These are phyloP conservation scores for Eulithis prunata DNA, from an alignment of 2,888 invertebrate species.

Conservation along the genomic window DNA sequence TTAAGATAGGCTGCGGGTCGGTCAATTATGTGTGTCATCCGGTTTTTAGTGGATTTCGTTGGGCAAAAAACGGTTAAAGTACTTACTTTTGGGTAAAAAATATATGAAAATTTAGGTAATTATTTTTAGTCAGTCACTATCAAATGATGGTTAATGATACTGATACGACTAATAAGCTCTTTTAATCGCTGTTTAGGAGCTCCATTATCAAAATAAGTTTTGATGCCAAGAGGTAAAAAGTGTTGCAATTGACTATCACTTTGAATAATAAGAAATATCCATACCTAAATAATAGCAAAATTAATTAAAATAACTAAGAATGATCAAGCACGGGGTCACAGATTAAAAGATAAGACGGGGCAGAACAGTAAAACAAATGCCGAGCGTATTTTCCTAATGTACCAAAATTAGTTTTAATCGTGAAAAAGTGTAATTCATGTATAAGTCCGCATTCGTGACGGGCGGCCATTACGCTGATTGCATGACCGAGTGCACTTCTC, in stretches of 20 bases:
- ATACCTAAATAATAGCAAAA: too few relatives aligned
- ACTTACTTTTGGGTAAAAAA: background rate
- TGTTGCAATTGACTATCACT: too few relatives aligned
- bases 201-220: too few relatives aligned
- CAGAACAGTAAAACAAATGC: constrained; percentile 15
- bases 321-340: constrained; percentile 3
- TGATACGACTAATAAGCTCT: too few relatives aligned
- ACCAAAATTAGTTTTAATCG: constrained; percentile 41
- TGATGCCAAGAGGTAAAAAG: too few relatives aligned
- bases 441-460: constrained; percentile 47
- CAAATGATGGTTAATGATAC: too few relatives aligned
- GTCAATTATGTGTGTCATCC: constrained; percentile 36
- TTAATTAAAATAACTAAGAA: too few relatives aligned
- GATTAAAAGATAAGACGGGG: constrained; percentile 18
- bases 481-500: constrained; percentile 58
- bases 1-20: constrained; percentile 28
- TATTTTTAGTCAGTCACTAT: too few relatives aligned
- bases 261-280: too few relatives aligned
- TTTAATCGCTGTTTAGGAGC: too few relatives aligned
- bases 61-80: constrained; percentile 5
- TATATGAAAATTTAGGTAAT: too few relatives aligned
- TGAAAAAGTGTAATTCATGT: constrained; percentile 39
- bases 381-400: constrained; percentile 25
- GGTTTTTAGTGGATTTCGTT: constrained; percentile 29
- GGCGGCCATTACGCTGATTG: constrained; percentile 55